Evolutionary conservation across 2,888 invertebrate species (phyloP), one percentile per base, ranked within the genome.

Genomic region (Lycocerus yunnanus): DNA sequence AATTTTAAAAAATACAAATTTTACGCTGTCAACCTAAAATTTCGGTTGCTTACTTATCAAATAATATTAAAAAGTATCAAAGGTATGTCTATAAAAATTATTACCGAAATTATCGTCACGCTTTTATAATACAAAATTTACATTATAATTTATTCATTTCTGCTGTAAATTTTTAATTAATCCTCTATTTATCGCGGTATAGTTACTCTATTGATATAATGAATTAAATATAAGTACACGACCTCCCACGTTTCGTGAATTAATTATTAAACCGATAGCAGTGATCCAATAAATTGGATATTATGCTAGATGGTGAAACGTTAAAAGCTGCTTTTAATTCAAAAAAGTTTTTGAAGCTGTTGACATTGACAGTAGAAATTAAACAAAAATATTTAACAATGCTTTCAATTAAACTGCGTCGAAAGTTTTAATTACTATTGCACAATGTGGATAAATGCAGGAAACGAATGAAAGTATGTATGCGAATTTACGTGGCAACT

Each of bases 351-450:
- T 73, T 58, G 61, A 59, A 24, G 59, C 66, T 66, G 73, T 70
- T 66, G 73, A 73, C 69, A 73, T 43, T 67, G 69, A 60, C 58
- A 73, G 73, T 69, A 59, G 69, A 24, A 69, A 73, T 73, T 73
- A 73, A 73, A 73, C 73, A 73, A 73, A 73, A 73, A 73, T 73
- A 69, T 68, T 27, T 18, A 61, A 73, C 69, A 73, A 73, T 66
- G 73, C 69, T 73, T 69, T 60, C 66, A 69, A 73, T 73, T 73
- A 73, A 73, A 69, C 65, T 73, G 66, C 73, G 73, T 73, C 73
- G 66, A 73, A 73, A 73, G 66, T 73, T 73, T 73, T 73, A 73
- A 73, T 73, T 73, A 73, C 73, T 69, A 73, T 69, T 60, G 66
- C 73, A 73, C 73, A 73, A 73, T 73, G 27, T 69, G 69, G 61